phyloP scores from a whole-genome alignment of 2,888 invertebrate species.

The Callinectes sapidus region DNA sequence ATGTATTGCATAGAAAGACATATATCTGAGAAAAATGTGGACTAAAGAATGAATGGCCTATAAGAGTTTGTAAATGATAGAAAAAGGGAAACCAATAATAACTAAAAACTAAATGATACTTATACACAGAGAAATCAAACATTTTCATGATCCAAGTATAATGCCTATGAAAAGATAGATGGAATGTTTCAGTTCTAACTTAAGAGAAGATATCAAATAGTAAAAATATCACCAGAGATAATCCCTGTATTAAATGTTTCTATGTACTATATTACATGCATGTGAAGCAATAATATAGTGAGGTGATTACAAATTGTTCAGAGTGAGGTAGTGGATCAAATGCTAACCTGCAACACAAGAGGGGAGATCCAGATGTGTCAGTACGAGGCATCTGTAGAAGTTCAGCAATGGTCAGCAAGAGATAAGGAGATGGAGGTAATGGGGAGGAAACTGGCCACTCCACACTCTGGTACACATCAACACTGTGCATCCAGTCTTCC shows the following conservation, averaged over 20 bases:
- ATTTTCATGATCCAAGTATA: neutral
- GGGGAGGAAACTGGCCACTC: neutral
- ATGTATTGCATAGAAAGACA: neutral
- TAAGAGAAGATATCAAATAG: neutral
- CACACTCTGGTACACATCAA: constrained; percentile 29
- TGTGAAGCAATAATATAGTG: neutral
- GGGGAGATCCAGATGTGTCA: neutral
- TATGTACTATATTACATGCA: neutral
- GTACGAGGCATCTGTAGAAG: constrained; percentile 22
- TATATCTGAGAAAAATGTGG: neutral
- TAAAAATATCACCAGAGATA: neutral
- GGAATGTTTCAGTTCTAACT: neutral
- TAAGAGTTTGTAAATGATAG: neutral
- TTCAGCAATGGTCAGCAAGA: neutral
- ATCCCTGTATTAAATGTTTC: neutral
- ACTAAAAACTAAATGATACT: neutral
- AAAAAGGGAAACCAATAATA: neutral
- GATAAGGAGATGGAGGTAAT: constrained; percentile 28
- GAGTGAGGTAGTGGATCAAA: no score
- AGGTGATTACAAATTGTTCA: neutral
- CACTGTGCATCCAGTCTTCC: neutral
- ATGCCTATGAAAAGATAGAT: neutral
- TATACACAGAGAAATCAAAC: neutral
- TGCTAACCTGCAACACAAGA: constrained; percentile 29
- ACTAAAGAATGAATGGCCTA: neutral